Conservation (phyloP, 2,113 vertebrate genomes). For the Amphilophus citrinellus region DNA sequence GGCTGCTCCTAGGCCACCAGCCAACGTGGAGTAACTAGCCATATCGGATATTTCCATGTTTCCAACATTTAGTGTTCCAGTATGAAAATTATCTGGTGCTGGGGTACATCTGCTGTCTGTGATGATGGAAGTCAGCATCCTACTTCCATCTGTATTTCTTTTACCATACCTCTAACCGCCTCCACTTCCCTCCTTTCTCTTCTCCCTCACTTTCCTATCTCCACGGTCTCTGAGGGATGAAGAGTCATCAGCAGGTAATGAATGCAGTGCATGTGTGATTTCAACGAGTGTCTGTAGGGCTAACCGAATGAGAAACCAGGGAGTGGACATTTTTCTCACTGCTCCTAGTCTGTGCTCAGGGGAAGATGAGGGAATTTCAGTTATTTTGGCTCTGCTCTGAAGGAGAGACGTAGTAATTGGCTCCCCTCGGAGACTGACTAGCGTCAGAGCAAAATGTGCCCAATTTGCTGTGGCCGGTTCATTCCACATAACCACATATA, state of each 20-base stretch:
- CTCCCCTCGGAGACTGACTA: conserved; percentile 61
- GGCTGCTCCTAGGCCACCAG: conserved; percentile 39
- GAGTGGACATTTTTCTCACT: conserved; percentile 56
- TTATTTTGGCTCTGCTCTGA: conserved; percentile 60
- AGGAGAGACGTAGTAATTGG: conserved; percentile 71
- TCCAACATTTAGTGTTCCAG: conserved; percentile 70
- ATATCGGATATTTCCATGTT: conserved; percentile 63
- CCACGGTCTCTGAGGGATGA: conserved; percentile 46
- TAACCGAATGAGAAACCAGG: conserved; percentile 47
- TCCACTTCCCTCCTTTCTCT: not conserved
- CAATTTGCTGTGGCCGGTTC: conserved; percentile 57
- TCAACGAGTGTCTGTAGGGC: conserved; percentile 50
- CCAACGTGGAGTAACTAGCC: conserved; percentile 53
- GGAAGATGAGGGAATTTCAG: conserved; percentile 50
- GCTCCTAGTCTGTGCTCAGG: conserved; percentile 25
- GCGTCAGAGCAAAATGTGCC: conserved; percentile 55
- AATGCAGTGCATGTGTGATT: conserved; percentile 63
- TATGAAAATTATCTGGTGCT: conserved; percentile 62
- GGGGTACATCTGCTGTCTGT: conserved; percentile 60
- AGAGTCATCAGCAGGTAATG: conserved; percentile 75
- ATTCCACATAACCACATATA: conserved; percentile 53
- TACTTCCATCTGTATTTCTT: conserved; percentile 32
- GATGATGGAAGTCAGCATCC: conserved; percentile 44
- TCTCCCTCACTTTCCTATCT: conserved; percentile 4
- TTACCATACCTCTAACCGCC: not conserved